phyloP scores from a whole-genome alignment of 1,140 invertebrate genomes.

The Hyposmocoma kahamanoa region DNA sequence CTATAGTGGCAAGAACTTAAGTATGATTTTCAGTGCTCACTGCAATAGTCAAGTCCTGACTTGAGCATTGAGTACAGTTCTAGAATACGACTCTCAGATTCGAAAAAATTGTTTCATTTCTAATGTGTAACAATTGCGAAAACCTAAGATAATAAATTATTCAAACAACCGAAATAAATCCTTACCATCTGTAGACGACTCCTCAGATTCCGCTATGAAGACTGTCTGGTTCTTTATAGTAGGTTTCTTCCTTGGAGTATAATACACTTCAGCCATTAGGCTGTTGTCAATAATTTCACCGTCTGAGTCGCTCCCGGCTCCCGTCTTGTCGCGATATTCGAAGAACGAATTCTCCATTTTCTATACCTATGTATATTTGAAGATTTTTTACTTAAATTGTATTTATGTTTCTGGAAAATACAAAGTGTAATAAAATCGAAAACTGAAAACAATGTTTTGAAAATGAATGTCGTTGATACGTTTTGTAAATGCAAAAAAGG shows the following conservation, averaged over 20 bases:
- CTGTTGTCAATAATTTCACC: conserved; percentile 53
- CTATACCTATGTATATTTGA: not conserved
- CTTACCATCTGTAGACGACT: conserved; percentile 38
- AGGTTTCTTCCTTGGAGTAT: conserved; percentile 33
- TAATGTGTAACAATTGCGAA: no score
- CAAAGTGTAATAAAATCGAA: not conserved
- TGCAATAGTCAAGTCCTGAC: no score
- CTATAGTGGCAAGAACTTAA: no score
- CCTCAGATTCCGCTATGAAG: conserved; percentile 55
- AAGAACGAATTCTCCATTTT: conserved; percentile 59
- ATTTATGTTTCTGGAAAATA: not conserved
- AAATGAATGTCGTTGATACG: conserved; percentile 28
- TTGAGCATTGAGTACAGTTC: no score
- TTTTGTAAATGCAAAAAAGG: conserved; percentile 24
- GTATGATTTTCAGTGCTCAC: no score
- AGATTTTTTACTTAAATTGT: not conserved
- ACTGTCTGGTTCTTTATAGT: conserved; percentile 43
- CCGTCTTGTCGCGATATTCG: conserved; percentile 48
- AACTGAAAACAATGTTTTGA: conserved; percentile 20
- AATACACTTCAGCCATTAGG: conserved; percentile 34
- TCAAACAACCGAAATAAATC: no score
- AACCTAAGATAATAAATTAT: no score
- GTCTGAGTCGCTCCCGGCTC: conserved; percentile 36
- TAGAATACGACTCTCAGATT: no score
- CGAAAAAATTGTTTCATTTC: no score